Base-by-base conservation (phyloP, 2,113 vertebrate species). In the Siniperca chuatsi region DNA sequence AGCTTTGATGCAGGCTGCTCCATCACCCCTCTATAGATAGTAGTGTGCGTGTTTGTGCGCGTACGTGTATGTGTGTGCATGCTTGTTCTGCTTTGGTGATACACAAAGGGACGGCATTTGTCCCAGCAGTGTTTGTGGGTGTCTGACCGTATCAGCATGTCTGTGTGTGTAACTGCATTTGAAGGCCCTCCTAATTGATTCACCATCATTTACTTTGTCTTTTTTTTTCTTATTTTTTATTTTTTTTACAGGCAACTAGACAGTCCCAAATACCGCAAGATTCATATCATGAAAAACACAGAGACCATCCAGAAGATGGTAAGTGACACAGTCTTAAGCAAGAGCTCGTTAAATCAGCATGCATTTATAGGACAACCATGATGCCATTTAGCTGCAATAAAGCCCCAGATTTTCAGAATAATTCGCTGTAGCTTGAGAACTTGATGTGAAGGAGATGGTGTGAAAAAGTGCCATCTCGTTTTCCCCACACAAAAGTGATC, bases 251-350 rank as follows among this genome's bases (percentile, higher is more conserved):
- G 98, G 97, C 96, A 96, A 95, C 93, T 93, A 97, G 98, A 95
- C 97, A 97, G 95, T 96, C 95, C 86, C 98, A 97, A 92, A 95
- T 96, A 88, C 91, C 93, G 9, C 97, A 96, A 94, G 98, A 99
- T 90, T 94, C 97, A 73, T 99, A 98, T 94, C 98, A 99, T 42
- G 98, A 99, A 94, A 99, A 99, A 95, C 96, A 97, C 97, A 97
- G 97, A 97, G 97, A 98, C 46, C 98, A 97, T 92, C 79, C 93
- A 0, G 98, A 99, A 33, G 98, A 99, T 81, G 98, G 98, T 99
- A 96, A 98, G 95, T 93, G 83, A 88, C 75, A 54, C 48, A 29
- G 42, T 54, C 70, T 60, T 35, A 4, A 78, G 85, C 72, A n/a
- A 57, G 40, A 68, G 42, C 67, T 81, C 4, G 29, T 82, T 82